Evolutionary conservation across 1,140 invertebrate species (phyloP), one percentile per base, ranked within the genome.

Genomic region (Drosophila lacteicornis): DNA sequence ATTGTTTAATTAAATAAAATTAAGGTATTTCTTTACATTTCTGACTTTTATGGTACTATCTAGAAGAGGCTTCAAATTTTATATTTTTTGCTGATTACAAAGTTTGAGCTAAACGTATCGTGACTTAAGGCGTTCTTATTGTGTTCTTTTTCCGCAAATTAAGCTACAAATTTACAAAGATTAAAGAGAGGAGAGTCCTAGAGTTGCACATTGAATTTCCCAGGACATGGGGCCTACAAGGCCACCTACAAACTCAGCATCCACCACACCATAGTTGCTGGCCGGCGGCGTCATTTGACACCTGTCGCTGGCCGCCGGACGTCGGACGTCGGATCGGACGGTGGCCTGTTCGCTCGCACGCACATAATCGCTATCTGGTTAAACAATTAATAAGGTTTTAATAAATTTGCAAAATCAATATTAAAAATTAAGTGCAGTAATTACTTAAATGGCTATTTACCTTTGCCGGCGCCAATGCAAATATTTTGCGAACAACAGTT

Each of bases 401-500:
- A 88, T 88, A 84, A 88, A 87, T 83, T 88, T 80, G 84, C 60
- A 88, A 87, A 88, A 87, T 87, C 84, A 87, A 87, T 87, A 87
- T 88, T 80, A 87, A 88, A 87, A 88, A 87, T 87, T 80, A 87
- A 87, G 84, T 88, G 84, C 77, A 61, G 84, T 87, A 88, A 87
- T 87, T 87, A 87, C 84, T 87, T 87, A 84, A 87, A 87, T 87
- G 84, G 77, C 80, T 87, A 84, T 87, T 87, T 87, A 77, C 84
- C 66, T 80, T 65, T 25, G 62, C 68, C 73, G 36, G 75, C 49
- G 71, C 77, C 73, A 88, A 78, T 78, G 86, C 82, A 87, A 87
- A 87, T 87, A 87, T 87, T 87, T 88, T 84, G 71, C 77, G 61
- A 88, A 80, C 80, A 87, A 80, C 55, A 82, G 69, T 76, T 83